phyloP scores from a whole-genome alignment of 2,797 vertebrate species.

The Thunnus albacares region DNA sequence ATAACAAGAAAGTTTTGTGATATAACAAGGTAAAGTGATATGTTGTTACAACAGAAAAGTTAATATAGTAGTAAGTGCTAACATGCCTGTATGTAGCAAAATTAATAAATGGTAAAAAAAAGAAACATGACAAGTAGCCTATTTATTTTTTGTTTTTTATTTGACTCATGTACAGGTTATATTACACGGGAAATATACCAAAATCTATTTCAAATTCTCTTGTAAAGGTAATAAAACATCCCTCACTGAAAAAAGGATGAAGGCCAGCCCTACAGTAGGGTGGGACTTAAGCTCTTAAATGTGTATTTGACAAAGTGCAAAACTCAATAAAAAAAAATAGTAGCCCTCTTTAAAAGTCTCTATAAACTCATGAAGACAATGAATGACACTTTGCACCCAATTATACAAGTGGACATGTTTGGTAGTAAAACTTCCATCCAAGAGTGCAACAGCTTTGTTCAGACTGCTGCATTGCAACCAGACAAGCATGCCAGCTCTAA shows the following conservation, averaged over 20 bases:
- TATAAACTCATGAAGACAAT: neutral
- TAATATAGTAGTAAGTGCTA: neutral
- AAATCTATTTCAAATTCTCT: neutral
- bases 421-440: constrained; percentile 20
- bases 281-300: neutral
- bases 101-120: constrained; percentile 1
- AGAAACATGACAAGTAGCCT: neutral
- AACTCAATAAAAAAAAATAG: neutral
- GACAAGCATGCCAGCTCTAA: constrained; percentile 61
- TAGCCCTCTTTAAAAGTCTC: neutral
- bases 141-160: neutral
- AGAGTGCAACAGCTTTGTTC: neutral
- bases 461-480: constrained; percentile 36
- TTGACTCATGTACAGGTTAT: neutral
- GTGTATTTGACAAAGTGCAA: neutral
- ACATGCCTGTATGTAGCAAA: neutral
- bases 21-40: too few species aligned
- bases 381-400: constrained; percentile 1
- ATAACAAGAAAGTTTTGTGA: too few species aligned
- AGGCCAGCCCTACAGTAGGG: neutral
- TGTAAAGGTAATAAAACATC: neutral
- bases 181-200: neutral
- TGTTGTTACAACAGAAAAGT: too few species aligned
- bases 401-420: constrained; percentile 28
- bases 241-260: neutral